Evolutionary conservation across 2,888 invertebrate species (phyloP), one percentile per base, ranked within the genome.

Genomic region (Thysanoteuthis rhombus): DNA sequence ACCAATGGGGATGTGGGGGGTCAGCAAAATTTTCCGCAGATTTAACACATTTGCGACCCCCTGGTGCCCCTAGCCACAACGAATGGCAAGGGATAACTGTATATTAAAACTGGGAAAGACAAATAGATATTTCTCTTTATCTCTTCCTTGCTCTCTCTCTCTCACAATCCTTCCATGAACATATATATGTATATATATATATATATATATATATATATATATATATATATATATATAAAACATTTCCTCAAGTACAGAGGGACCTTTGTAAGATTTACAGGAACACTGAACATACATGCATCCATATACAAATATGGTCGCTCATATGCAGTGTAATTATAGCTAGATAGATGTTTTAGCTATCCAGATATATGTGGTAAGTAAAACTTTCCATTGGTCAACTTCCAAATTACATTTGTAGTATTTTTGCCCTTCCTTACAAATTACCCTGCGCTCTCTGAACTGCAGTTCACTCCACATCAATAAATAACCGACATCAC

Each of bases 401-500:
- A 75, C n/a, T 75, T 75, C 75, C 75, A 75, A 75, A 75, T 75
- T 75, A 75, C 75, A 75, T 75, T 75, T 75, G 75, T 75, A 75
- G 75, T 16, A 75, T 75, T 75, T n/a, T 75, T 75, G 75, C n/a
- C 75, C 75, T 75, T n/a, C 12, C 75, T 75, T 75, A 75, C 75
- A 75, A 75, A 75, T 75, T 75, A 75, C n/a, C 75, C n/a, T n/a
- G 75, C 12, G 75, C n/a, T n/a, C 75, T 75, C 12, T 75, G 75
- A 75, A n/a, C n/a, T 75, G 75, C n/a, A 75, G 75, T n/a, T 75
- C 75, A 75, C n/a, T 3, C n/a, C 36, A 19, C 75, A 75, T 75
- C 75, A 75, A 75, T 75, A 75, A 75, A 75, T 75, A 75, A 75
- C 75, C 75, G n/a, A n/a, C n/a, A 75, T 75, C n/a, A 75, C 75